Percentiles rank a stretch among this genome's conserved stretches.
phyloP scores from a whole-genome alignment of 2,797 vertebrate species.

The Buphagus erythrorhynchus region DNA sequence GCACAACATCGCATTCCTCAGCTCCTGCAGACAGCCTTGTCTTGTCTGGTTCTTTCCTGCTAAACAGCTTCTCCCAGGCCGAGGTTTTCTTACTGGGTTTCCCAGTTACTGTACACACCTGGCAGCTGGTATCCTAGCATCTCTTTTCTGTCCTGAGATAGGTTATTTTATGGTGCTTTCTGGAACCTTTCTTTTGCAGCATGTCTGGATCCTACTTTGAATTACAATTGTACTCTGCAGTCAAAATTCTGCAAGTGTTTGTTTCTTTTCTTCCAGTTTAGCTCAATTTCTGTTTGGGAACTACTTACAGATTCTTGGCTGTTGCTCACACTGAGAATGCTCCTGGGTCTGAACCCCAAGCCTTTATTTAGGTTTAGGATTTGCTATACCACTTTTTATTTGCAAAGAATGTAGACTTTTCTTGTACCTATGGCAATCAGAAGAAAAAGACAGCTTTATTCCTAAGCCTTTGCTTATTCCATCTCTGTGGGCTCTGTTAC shows the following conservation, averaged over 20 bases:
- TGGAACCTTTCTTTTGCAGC: neutral
- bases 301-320: neutral
- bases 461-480: neutral
- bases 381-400: neutral
- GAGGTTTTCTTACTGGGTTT: neutral
- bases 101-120: neutral
- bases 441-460: neutral
- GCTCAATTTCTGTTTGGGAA: neutral
- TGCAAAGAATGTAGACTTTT: neutral
- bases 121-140: neutral
- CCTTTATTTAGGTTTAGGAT: neutral
- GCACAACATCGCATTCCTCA: neutral
- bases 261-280: neutral
- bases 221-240: neutral
- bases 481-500: neutral
- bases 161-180: neutral
- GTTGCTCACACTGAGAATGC: neutral
- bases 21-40: neutral
- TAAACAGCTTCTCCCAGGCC: neutral
- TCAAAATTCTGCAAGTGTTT: neutral
- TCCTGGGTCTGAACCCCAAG: neutral
- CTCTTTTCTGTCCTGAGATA: neutral
- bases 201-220: neutral
- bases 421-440: neutral
- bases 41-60: neutral